phyloP scores from a whole-genome alignment of 2,888 invertebrate genomes.

The Tupiocoris notatus region DNA sequence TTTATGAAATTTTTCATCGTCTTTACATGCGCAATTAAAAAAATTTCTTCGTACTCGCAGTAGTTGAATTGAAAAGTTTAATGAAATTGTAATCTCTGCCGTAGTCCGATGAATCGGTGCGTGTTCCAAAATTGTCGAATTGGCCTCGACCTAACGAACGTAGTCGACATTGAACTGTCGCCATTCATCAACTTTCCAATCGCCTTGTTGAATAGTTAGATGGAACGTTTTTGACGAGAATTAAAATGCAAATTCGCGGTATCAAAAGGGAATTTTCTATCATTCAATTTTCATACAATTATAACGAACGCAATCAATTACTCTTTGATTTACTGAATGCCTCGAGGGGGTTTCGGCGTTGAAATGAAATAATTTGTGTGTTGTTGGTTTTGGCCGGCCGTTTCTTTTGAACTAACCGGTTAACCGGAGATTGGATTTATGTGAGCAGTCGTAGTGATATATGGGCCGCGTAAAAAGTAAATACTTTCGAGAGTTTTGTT shows the following conservation, averaged over 20 bases:
- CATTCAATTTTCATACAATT: slow-evolving; percentile 36
- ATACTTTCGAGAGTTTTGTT: slow-evolving; percentile 36
- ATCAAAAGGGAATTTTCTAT: slow-evolving; percentile 3
- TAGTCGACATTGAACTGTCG: not conserved
- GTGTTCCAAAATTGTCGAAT: no score
- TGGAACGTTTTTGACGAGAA: slow-evolving; percentile 5
- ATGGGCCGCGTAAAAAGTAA: slow-evolving; percentile 29
- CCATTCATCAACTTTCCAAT: slow-evolving; percentile 2
- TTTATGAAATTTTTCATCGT: no score
- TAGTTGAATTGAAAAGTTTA: no score
- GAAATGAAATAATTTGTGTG: slow-evolving; percentile 32
- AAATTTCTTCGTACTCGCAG: no score
- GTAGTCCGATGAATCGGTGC: no score
- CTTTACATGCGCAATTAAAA: no score
- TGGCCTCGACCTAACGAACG: not conserved
- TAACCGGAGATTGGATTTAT: slow-evolving; percentile 22
- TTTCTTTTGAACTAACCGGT: slow-evolving; percentile 33
- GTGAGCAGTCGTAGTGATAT: slow-evolving; percentile 29
- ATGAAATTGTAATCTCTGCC: no score
- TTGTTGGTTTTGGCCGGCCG: slow-evolving; percentile 6
- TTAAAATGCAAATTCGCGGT: slow-evolving; percentile 23
- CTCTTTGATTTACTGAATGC: slow-evolving; percentile 14
- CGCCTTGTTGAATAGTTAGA: not conserved
- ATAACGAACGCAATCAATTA: slow-evolving; percentile 35
- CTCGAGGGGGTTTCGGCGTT: slow-evolving; percentile 24